These are phyloP conservation scores for Lepidurus couesii DNA, from an alignment of 1,140 invertebrate genomes.

Conservation along the genomic window DNA sequence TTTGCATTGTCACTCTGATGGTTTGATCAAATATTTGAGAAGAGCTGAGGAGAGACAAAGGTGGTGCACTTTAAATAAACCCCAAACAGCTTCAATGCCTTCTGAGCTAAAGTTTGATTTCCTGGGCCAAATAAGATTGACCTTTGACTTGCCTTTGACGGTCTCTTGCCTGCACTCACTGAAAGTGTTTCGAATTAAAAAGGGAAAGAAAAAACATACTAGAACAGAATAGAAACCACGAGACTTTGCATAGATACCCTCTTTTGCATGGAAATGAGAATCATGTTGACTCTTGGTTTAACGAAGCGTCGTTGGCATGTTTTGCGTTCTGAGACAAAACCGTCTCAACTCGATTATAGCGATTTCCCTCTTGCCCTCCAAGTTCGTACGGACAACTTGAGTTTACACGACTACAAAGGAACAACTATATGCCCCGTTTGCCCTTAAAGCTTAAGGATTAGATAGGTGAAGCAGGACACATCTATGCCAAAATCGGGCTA, in stretches of 20 bases:
- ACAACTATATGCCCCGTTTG: background rate
- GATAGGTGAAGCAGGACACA: background rate
- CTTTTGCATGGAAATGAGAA: slow-evolving; percentile 15
- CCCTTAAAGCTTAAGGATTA: background rate
- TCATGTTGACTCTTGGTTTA: slow-evolving; percentile 3
- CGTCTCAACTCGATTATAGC: background rate
- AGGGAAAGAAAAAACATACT: background rate
- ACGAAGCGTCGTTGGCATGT: slow-evolving; percentile 5
- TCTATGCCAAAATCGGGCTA: background rate
- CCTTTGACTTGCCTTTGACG: too few relatives aligned
- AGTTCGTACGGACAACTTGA: background rate
- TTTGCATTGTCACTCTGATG: too few relatives aligned
- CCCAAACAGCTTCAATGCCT: too few relatives aligned
- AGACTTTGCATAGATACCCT: background rate
- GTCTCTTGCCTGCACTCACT: too few relatives aligned
- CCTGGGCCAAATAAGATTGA: too few relatives aligned
- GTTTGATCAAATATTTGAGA: too few relatives aligned
- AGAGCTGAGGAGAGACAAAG: too few relatives aligned
- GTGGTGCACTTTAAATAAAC: too few relatives aligned
- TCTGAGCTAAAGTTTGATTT: too few relatives aligned
- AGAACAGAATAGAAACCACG: background rate
- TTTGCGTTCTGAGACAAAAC: background rate
- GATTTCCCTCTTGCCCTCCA: background rate
- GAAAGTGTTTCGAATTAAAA: too few relatives aligned
- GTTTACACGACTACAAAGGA: background rate